These are phyloP conservation scores for Lasius platythorax DNA, from an alignment of 2,888 invertebrate genomes.

Conservation along the genomic window DNA sequence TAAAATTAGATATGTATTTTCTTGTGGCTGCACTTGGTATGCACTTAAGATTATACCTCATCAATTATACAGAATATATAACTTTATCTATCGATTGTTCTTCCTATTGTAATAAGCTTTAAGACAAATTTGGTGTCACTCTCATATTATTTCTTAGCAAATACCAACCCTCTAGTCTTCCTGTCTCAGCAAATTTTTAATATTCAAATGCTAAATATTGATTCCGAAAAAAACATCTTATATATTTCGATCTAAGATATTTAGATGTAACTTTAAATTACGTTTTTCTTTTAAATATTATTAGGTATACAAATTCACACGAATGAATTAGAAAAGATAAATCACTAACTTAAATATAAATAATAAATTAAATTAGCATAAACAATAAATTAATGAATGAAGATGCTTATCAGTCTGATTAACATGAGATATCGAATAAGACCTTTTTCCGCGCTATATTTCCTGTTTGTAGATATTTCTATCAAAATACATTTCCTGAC, in stretches of 20 bases:
- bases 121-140: neutral
- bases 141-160: neutral
- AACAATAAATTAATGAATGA: slow-evolving; percentile 13
- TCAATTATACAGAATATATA: slow-evolving; percentile 20
- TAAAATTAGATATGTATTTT: slow-evolving; percentile 22
- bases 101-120: neutral
- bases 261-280: neutral
- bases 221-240: neutral
- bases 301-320: neutral
- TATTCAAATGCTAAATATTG: neutral
- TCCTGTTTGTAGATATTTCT: slow-evolving; percentile 25
- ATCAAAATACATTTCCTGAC: slow-evolving; percentile 33
- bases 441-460: slow-evolving; percentile 11
- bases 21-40: neutral
- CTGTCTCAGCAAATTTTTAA: neutral
- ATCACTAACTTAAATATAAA: neutral
- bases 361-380: neutral
- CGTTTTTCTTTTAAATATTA: neutral
- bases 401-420: slow-evolving; percentile 6
- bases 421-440: neutral
- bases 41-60: neutral
- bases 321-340: neutral
- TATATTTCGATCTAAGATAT: neutral
- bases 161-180: neutral
- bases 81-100: neutral